Evolutionary conservation across 1,140 invertebrate genomes (phyloP), one percentile per base, ranked within the genome.

Genomic region (Bombus polaris): DNA sequence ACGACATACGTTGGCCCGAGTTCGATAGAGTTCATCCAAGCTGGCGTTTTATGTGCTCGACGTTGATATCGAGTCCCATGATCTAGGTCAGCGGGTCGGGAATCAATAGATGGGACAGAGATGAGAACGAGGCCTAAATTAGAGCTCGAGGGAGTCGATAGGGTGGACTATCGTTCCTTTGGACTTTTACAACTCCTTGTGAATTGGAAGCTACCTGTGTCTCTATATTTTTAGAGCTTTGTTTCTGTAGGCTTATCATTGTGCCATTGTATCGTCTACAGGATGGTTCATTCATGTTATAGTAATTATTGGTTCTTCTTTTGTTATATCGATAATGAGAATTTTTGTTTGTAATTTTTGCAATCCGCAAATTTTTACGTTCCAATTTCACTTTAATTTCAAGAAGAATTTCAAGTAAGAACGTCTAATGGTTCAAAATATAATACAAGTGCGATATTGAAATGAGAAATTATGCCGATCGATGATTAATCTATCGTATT

Each of bases 21-120:
- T 66, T 78, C 39, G 77, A 79, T 47, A 15, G 39, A 68, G 77
- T 79, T 79, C 77, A 47, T 12, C 39, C n/a, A 66, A 37, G 65
- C n/a, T 44, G n/a, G 10, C 39, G 65, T 70, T 80, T 39, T 53
- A 70, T 28, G 65, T 15, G 78, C 22, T 12, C 28, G 13, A 37
- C 78, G 28, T 68, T 59, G 65, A 79, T 12, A 22, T 22, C 32
- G 44, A 32, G 37, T n/a, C 9, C 8, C 37, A 10, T 1, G 57
- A 78, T 65, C 59, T 78, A 59, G 75, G 75, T 78, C 57, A 78
- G 4, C 59, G 59, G 75, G 75, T 65, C 75, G 57, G 5, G 35
- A 62, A 77, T 77, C 75, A 57, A 77, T 77, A 77, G 75, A 32
- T 18, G 74, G 32, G 3, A 37, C 74, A 10, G n/a, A 35, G 47